Evolutionary conservation across 2,888 invertebrate genomes (phyloP), one percentile per base, ranked within the genome.

Genomic region (Drosophila fulvimacula): DNA sequence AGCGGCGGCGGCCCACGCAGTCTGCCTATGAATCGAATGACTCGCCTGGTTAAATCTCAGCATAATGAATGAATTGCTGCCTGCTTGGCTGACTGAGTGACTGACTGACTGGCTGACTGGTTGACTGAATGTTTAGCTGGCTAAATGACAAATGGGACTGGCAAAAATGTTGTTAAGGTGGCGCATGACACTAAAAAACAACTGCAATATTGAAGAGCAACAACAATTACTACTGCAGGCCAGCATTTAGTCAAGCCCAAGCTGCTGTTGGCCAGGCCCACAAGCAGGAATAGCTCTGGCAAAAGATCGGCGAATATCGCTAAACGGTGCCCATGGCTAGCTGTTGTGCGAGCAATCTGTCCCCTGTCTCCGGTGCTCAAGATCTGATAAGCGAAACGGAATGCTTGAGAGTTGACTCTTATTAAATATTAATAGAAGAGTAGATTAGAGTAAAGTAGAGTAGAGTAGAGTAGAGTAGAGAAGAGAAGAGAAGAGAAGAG

Each of bases 91-190:
- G 51, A 49, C 34, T 56, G 30, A 21, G 42, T 55, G 34, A 17
- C 38, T 53, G 34, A 46, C 27, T 38, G 57, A 36, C 63, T 39
- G 34, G 56, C 30, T 53, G 41, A 27, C 9, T 64, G 67, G 49
- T 53, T 68, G 72, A 48, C 46, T 61, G 72, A 48, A 42, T 61
- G 69, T 46, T 58, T 74, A 60, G 61, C 71, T 84, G 73, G 75
- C 70, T 82, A 80, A 81, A 81, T 81, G 81, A 83, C 83, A 80
- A 83, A 81, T 81, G 81, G 84, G 84, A 79, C 89, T 85, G 89
- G 78, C 85, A 78, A 81, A 88, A 88, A 89, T 85, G 89, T 72
- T 89, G 85, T 86, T 89, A 88, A 89, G 85, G 85, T 89, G 89
- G 89, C 88, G 88, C 89, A 85, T 85, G 86, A 89, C 89, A 89